Conservation (phyloP, 2,113 vertebrate species). For the Paralichthys olivaceus region DNA sequence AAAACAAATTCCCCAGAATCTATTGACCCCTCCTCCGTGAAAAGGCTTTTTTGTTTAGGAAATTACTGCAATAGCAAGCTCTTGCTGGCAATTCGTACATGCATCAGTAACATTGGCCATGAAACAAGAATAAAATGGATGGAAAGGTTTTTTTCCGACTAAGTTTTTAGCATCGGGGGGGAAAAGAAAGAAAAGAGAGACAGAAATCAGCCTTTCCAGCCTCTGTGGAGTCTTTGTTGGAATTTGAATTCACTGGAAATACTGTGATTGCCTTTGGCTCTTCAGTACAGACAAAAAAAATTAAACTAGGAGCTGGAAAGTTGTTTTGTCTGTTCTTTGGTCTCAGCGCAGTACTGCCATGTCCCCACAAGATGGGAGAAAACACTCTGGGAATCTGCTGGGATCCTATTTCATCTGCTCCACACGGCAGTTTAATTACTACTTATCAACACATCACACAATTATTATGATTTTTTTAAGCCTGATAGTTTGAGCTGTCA, state of each 20-base stretch:
- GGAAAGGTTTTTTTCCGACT: constrained; percentile 53
- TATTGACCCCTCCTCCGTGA: not conserved
- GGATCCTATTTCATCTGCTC: not conserved
- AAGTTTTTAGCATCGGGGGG: not conserved
- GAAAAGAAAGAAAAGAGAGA: not conserved
- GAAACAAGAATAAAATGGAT: constrained; percentile 15
- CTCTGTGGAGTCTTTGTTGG: constrained; percentile 11
- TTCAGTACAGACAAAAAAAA: not conserved
- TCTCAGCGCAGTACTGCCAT: constrained; percentile 4
- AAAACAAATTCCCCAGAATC: constrained; percentile 16
- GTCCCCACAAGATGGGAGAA: constrained; percentile 39
- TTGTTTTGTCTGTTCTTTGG: not conserved
- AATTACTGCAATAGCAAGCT: not conserved
- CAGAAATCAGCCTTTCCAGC: constrained; percentile 3
- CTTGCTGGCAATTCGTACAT: not conserved
- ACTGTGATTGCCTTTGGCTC: too few relatives aligned
- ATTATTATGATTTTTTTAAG: not conserved
- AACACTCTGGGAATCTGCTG: not conserved
- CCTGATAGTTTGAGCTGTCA: not conserved
- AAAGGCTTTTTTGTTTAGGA: not conserved
- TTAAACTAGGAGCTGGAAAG: not conserved
- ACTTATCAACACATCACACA: not conserved
- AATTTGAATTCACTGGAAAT: too few relatives aligned
- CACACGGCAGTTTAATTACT: not conserved
- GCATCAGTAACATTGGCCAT: not conserved